Conservation (phyloP, 1,140 invertebrate genomes). For the Drosophila erecta region DNA sequence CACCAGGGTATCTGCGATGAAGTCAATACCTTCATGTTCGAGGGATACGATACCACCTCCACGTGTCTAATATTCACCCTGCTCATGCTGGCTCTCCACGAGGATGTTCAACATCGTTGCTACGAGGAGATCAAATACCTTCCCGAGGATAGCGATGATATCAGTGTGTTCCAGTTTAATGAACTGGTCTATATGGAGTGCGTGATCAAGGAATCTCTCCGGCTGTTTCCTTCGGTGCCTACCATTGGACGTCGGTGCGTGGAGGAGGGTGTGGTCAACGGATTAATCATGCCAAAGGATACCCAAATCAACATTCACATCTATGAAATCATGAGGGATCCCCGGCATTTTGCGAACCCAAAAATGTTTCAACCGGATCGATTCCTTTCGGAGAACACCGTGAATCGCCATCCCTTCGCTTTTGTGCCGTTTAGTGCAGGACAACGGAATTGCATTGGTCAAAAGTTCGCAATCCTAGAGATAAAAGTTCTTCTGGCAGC, state of each 20-base stretch:
- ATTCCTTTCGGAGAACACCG: slow-evolving; percentile 88
- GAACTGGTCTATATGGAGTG: slow-evolving; percentile 88
- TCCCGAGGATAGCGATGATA: slow-evolving; percentile 62
- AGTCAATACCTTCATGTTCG: slow-evolving; percentile 94
- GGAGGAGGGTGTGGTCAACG: slow-evolving; percentile 85
- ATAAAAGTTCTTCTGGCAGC: slow-evolving; percentile 84
- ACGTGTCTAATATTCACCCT: slow-evolving; percentile 87
- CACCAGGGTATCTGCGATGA: slow-evolving; percentile 91
- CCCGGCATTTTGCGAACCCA: slow-evolving; percentile 89
- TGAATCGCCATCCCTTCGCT: slow-evolving; percentile 84
- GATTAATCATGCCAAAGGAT: slow-evolving; percentile 85
- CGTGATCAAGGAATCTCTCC: slow-evolving; percentile 87
- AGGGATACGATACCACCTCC: slow-evolving; percentile 91
- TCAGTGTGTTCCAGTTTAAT: slow-evolving; percentile 85
- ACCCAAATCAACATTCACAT: slow-evolving; percentile 85
- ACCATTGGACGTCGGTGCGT: slow-evolving; percentile 86
- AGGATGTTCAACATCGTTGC: slow-evolving; percentile 88
- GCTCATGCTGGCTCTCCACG: slow-evolving; percentile 87
- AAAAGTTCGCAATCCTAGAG: slow-evolving; percentile 85
- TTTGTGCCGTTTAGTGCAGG: slow-evolving; percentile 87
- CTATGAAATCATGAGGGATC: slow-evolving; percentile 87
- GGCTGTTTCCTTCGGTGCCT: slow-evolving; percentile 89
- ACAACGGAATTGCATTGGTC: slow-evolving; percentile 78
- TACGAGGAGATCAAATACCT: slow-evolving; percentile 80
- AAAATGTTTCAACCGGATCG: slow-evolving; percentile 90